phyloP scores from a whole-genome alignment of 2,797 vertebrate species.

The Coccyzus lansbergi region DNA sequence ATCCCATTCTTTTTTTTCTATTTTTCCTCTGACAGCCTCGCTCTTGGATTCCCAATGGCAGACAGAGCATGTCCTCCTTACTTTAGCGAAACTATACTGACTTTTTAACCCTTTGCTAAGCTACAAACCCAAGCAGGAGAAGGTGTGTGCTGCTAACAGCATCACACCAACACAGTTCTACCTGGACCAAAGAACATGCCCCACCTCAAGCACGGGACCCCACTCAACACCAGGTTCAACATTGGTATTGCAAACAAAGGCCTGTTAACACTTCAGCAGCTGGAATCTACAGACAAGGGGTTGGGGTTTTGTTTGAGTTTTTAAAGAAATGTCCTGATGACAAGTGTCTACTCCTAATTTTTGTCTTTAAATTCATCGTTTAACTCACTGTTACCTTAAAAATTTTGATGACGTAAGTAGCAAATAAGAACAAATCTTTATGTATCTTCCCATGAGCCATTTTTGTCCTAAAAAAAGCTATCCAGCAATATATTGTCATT shows the following conservation, averaged over 20 bases:
- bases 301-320: neutral
- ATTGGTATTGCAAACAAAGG: slow-evolving; percentile 66
- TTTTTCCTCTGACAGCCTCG: neutral
- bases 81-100: neutral
- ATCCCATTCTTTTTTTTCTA: too few species aligned
- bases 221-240: neutral
- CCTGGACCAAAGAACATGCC: neutral
- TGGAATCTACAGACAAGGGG: neutral
- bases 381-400: slow-evolving; percentile 35
- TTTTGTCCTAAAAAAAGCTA: slow-evolving; percentile 79
- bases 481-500: slow-evolving; percentile 76
- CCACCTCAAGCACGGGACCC: neutral
- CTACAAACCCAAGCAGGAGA: neutral
- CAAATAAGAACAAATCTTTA: slow-evolving; percentile 81
- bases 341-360: neutral
- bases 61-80: neutral
- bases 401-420: slow-evolving; percentile 59
- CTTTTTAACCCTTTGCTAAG: neutral
- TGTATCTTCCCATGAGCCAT: slow-evolving; percentile 87
- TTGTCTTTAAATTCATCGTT: slow-evolving; percentile 44
- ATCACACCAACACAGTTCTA: neutral
- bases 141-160: neutral
- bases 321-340: neutral
- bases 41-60: neutral
- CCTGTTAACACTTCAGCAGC: slow-evolving; percentile 23